A percentile compares a stretch with the other conserved stretches of the same genome.
These are phyloP conservation scores for Bellardia bayeri DNA, from an alignment of 2,888 invertebrate genomes.

Conservation along the genomic window DNA sequence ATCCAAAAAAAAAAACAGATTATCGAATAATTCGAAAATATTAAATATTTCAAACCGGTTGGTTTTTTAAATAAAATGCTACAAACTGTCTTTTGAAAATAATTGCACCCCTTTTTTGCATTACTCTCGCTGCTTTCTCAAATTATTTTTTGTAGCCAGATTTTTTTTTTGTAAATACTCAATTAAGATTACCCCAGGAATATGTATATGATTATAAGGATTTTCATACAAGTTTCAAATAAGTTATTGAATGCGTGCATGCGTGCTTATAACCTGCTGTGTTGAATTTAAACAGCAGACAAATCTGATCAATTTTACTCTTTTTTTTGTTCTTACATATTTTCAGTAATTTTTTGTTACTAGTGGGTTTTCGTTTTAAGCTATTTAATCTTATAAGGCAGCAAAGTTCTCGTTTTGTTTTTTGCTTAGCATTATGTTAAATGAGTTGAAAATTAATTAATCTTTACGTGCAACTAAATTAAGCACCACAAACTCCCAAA, in stretches of 20 bases:
- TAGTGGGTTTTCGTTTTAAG: constrained; percentile 28
- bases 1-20: too few relatives aligned
- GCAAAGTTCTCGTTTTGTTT: constrained; percentile 4
- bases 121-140: not conserved
- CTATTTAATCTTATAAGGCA: constrained; percentile 39
- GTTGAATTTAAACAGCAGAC: constrained; percentile 42
- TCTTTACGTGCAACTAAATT: constrained; percentile 76
- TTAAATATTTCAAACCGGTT: too few relatives aligned
- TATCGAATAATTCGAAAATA: too few relatives aligned
- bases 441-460: constrained; percentile 76
- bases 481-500: constrained; percentile 56
- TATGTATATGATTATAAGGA: constrained; percentile 2
- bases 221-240: constrained; percentile 23
- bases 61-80: too few relatives aligned
- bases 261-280: constrained; percentile 64
- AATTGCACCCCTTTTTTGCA: too few relatives aligned
- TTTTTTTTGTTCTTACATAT: not conserved
- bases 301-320: constrained; percentile 57
- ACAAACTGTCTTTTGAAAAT: too few relatives aligned
- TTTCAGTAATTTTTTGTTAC: too few relatives aligned
- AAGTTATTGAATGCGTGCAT: constrained; percentile 46
- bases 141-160: not conserved
- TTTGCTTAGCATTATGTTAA: constrained; percentile 63
- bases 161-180: not conserved
- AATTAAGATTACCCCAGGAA: constrained; percentile 9